Conservation (phyloP, 2,888 invertebrate genomes). For the Phengaris arion region DNA sequence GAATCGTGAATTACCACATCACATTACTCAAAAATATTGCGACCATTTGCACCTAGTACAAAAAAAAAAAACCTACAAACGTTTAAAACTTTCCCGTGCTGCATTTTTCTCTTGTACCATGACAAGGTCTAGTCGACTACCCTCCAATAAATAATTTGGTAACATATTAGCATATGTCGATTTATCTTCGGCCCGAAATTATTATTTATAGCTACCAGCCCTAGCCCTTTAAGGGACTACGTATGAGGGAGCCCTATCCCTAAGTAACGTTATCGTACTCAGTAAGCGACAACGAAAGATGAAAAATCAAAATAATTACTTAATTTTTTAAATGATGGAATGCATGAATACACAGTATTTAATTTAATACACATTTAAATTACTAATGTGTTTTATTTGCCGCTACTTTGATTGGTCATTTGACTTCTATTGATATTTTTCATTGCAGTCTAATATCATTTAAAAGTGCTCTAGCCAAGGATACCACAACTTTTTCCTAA, state of each 20-base stretch:
- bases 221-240: slow-evolving; percentile 37
- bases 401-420: no score
- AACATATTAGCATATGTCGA: slow-evolving; percentile 76
- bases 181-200: slow-evolving; percentile 74
- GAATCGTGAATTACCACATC: no score
- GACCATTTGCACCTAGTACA: no score
- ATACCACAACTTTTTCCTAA: no score
- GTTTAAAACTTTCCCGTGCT: not conserved
- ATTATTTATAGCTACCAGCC: slow-evolving; percentile 68
- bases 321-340: not conserved
- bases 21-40: no score
- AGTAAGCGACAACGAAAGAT: not conserved
- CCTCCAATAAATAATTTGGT: slow-evolving; percentile 78
- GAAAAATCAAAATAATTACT: not conserved
- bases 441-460: no score
- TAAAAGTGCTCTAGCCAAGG: no score
- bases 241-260: slow-evolving; percentile 38
- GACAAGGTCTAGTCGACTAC: slow-evolving; percentile 40
- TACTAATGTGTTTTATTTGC: no score
- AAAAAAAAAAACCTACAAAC: not conserved
- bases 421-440: no score
- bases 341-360: not conserved
- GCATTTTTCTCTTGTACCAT: slow-evolving; percentile 28
- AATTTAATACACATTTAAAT: not conserved
- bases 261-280: not conserved